A percentile compares a stretch with the other conserved stretches of the same genome.
These are phyloP conservation scores for Pelochelys cantorii DNA, from an alignment of 2,797 vertebrate genomes.

Conservation along the genomic window DNA sequence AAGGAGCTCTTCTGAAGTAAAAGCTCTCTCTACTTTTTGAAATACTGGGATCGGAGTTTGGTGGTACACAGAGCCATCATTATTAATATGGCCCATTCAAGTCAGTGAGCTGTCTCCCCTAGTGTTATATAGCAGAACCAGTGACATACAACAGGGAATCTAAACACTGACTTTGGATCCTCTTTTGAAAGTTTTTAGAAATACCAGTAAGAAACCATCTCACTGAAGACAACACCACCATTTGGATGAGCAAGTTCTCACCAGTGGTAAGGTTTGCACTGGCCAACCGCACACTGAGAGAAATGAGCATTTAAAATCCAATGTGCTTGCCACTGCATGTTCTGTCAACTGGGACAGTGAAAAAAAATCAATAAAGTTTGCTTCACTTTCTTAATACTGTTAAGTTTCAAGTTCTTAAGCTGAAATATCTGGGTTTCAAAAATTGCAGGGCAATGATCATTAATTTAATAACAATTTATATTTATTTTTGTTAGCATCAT, in stretches of 20 bases:
- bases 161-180: constrained; percentile 9
- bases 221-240: not conserved
- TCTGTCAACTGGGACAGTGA: not conserved
- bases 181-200: constrained; percentile 36
- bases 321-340: not conserved
- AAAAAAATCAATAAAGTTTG: not conserved
- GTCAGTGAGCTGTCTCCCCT: not conserved
- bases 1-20: constrained; percentile 58
- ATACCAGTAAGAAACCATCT: constrained; percentile 44
- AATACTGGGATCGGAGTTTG: constrained; percentile 31
- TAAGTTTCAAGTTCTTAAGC: not conserved
- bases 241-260: not conserved
- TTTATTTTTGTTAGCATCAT: not conserved
- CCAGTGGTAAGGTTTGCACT: not conserved
- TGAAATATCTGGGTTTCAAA: not conserved
- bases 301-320: not conserved
- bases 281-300: not conserved
- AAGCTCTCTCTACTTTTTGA: constrained; percentile 59
- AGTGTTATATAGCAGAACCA: not conserved
- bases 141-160: not conserved
- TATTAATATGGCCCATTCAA: constrained; percentile 10
- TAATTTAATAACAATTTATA: not conserved
- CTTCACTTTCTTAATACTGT: not conserved
- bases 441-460: not conserved
- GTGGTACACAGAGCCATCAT: constrained; percentile 4